Evolutionary conservation across 2,888 invertebrate species (phyloP).

Genomic region (Machimus rusticus): DNA sequence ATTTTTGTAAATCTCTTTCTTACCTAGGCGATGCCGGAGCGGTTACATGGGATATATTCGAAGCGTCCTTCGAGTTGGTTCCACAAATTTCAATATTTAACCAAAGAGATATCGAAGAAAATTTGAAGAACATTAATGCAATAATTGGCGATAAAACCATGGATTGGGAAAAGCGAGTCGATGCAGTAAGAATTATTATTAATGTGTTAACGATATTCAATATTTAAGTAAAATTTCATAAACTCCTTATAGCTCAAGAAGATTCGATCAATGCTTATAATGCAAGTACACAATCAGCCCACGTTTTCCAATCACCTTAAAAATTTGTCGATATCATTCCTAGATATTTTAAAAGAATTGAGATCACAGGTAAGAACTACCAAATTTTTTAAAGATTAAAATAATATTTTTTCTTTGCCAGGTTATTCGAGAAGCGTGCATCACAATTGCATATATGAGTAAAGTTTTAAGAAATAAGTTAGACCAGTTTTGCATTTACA

Average conservation of each 20-base stretch:
- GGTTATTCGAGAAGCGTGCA: constrained; percentile 90
- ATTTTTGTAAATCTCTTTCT: not conserved
- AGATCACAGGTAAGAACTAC: constrained; percentile 75
- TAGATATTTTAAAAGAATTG: constrained; percentile 84
- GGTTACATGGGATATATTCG: constrained; percentile 88
- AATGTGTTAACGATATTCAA: not conserved
- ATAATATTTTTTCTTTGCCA: constrained; percentile 42
- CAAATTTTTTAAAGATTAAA: not conserved
- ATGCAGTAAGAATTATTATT: constrained; percentile 69
- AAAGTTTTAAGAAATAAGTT: constrained; percentile 83
- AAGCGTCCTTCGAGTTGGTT: constrained; percentile 83
- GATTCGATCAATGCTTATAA: constrained; percentile 81
- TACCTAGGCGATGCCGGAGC: constrained; percentile 75
- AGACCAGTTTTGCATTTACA: constrained; percentile 84
- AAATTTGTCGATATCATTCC: constrained; percentile 80
- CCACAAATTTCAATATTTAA: constrained; percentile 85
- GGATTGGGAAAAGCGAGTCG: constrained; percentile 95
- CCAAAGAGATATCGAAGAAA: constrained; percentile 81
- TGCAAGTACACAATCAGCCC: constrained; percentile 76
- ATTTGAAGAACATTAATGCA: constrained; percentile 76
- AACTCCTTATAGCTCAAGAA: constrained; percentile 75
- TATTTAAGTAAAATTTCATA: constrained; percentile 42
- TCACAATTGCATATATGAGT: constrained; percentile 91
- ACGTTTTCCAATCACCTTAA: constrained; percentile 78
- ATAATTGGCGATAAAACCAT: constrained; percentile 80